Evolutionary conservation across 2,113 vertebrate species (phyloP).

Genomic region (Cynoglossus semilaevis): DNA sequence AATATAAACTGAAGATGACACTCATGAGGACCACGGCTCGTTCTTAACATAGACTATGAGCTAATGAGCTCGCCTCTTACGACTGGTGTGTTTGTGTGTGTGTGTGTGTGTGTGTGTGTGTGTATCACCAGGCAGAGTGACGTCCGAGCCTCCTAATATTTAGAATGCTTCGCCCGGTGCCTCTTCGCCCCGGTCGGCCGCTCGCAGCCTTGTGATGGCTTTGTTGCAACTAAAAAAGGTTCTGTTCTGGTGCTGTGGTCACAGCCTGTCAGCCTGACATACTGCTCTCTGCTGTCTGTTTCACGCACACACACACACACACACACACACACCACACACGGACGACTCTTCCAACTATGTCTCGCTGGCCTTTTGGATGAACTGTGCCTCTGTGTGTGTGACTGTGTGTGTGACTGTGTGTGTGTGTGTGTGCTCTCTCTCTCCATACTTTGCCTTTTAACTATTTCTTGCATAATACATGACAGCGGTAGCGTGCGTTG

Average conservation of each 20-base stretch:
- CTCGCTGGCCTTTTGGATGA: slow-evolving; percentile 36
- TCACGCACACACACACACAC: slow-evolving; percentile 6
- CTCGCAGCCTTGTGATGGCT: slow-evolving; percentile 50
- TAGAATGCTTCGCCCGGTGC: slow-evolving; percentile 57
- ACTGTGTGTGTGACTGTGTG: slow-evolving; percentile 18
- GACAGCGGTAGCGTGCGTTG: slow-evolving; percentile 12
- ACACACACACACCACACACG: too few species aligned
- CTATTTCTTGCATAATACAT: slow-evolving; percentile 16
- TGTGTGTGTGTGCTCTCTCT: background rate
- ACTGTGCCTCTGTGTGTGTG: slow-evolving; percentile 8
- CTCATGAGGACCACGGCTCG: slow-evolving; percentile 22
- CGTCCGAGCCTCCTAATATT: slow-evolving; percentile 59
- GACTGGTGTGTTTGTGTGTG: slow-evolving; percentile 39
- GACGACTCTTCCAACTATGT: slow-evolving; percentile 12
- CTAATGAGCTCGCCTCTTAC: slow-evolving; percentile 41
- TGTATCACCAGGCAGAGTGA: slow-evolving; percentile 57
- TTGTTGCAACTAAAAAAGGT: slow-evolving; percentile 66
- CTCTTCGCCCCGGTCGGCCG: slow-evolving; percentile 42
- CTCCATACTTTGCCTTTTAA: slow-evolving; percentile 32
- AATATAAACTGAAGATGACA: slow-evolving; percentile 35
- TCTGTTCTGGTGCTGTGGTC: slow-evolving; percentile 30
- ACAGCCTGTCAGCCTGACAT: slow-evolving; percentile 30
- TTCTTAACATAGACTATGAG: slow-evolving; percentile 60
- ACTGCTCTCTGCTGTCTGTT: slow-evolving; percentile 31
- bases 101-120: too few species aligned